Conservation (phyloP, 1,140 invertebrate genomes). For the Paramacrobiotus metropolitanus region DNA sequence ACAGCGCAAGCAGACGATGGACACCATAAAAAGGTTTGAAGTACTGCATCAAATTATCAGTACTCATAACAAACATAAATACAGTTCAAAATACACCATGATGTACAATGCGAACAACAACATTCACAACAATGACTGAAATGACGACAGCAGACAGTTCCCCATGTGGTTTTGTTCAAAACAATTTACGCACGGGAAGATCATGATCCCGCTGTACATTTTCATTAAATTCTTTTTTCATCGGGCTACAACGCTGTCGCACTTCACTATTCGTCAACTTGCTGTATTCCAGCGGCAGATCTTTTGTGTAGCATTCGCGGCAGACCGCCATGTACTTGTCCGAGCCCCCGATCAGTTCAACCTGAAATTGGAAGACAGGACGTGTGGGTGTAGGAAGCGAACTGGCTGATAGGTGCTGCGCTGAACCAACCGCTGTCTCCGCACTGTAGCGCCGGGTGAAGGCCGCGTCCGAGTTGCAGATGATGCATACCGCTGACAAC, state of each 20-base stretch:
- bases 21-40: too few relatives aligned
- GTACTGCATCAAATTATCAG: too few relatives aligned
- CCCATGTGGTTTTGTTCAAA: too few relatives aligned
- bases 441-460: conserved; percentile 32
- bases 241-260: not conserved
- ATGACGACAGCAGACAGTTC: too few relatives aligned
- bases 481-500: conserved; percentile 35
- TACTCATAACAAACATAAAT: too few relatives aligned
- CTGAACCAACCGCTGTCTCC: conserved; percentile 25
- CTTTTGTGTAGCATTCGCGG: conserved; percentile 25
- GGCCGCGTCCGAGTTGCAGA: conserved; percentile 32
- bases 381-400: not conserved
- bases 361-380: conserved; percentile 17
- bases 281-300: not conserved
- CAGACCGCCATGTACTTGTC: conserved; percentile 38
- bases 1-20: too few relatives aligned
- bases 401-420: conserved; percentile 7
- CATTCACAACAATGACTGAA: too few relatives aligned
- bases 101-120: too few relatives aligned
- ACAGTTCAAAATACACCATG: too few relatives aligned
- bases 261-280: not conserved
- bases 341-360: conserved; percentile 36
- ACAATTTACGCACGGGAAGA: too few relatives aligned
- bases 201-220: too few relatives aligned
- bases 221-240: too few relatives aligned